Evolutionary conservation across 2,113 vertebrate genomes (phyloP), one percentile per base, ranked within the genome.

Genomic region (Cervus canadensis): DNA sequence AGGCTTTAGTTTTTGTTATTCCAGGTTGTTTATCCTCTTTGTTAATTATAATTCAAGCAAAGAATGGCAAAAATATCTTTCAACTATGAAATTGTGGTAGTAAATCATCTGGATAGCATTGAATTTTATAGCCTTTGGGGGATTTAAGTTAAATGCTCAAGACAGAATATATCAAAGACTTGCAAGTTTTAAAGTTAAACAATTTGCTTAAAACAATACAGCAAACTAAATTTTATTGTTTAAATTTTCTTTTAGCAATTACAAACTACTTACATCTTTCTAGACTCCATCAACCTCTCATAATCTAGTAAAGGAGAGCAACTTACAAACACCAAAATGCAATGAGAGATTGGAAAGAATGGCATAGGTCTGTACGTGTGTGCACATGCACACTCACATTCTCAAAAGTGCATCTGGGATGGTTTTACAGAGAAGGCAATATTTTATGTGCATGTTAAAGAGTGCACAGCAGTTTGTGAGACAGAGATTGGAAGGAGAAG

Each of bases 51-150:
- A 50, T 98, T 98, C 95, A 97, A 97, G 40, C 79, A 48, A 2
- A 97, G 40, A 97, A 95, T 92, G 1, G 89, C 26, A 96, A 98
- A 85, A 96, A 96, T 97, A 98, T 90, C 93, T 97, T 60, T 97
- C 3, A 3, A 8, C 74, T 94, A 30, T 74, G 94, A 98, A 98
- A 98, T 30, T 95, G 36, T 48, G 64, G 0, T 16, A 88, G 12
- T 95, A 97, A 98, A 97, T 98, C 25, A 95, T 97, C 97, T 98
- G 76, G n/a, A 95, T 92, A 98, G 84, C 21, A 90, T 84, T 96
- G 93, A 94, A 25, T 62, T 87, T 90, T 97, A 62, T 62, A 90
- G 67, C 28, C 79, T 97, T 84, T 59, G 91, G 26, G 26, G 54
- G 96, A 95, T 97, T 71, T 16, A 91, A 88, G 17, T 45, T 95